Percentiles rank a stretch among this genome's conserved stretches.
These are phyloP conservation scores for Bambusicola thoracicus DNA, from an alignment of 2,113 vertebrate species.

Conservation along the genomic window DNA sequence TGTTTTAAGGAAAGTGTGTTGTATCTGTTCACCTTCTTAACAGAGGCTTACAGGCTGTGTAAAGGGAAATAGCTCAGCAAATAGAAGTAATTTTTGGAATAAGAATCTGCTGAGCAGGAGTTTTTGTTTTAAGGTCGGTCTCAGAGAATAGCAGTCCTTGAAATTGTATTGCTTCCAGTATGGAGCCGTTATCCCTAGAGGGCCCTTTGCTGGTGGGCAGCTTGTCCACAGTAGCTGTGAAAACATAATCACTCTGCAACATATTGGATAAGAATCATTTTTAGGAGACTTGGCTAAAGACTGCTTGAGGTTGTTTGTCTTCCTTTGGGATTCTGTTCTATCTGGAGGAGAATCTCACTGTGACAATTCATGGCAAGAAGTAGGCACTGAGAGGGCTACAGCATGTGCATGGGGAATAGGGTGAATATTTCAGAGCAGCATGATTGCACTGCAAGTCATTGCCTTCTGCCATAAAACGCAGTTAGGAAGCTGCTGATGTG, in stretches of 20 bases:
- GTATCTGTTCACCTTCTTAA: background rate
- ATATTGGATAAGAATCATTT: background rate
- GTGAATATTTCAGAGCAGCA: background rate
- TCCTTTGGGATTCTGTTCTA: background rate
- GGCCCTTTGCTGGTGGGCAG: background rate
- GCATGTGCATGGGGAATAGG: rapidly evolving
- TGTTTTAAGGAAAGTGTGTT: background rate
- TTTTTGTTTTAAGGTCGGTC: background rate
- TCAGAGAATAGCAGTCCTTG: background rate
- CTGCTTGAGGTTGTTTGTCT: background rate
- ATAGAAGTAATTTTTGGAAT: background rate
- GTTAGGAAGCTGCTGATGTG: background rate
- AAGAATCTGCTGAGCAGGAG: background rate
- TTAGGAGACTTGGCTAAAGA: background rate
- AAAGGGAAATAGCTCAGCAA: background rate
- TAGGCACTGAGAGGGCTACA: background rate
- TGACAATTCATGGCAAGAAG: background rate
- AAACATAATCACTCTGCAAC: background rate
- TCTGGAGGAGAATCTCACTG: background rate
- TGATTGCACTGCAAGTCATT: too few relatives aligned
- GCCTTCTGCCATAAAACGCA: too few relatives aligned
- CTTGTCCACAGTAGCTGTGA: background rate
- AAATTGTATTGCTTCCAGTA: background rate
- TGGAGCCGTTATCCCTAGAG: background rate
- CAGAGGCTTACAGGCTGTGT: background rate